Conservation (phyloP, 2,888 invertebrate species). For the Brachyptera putata region DNA sequence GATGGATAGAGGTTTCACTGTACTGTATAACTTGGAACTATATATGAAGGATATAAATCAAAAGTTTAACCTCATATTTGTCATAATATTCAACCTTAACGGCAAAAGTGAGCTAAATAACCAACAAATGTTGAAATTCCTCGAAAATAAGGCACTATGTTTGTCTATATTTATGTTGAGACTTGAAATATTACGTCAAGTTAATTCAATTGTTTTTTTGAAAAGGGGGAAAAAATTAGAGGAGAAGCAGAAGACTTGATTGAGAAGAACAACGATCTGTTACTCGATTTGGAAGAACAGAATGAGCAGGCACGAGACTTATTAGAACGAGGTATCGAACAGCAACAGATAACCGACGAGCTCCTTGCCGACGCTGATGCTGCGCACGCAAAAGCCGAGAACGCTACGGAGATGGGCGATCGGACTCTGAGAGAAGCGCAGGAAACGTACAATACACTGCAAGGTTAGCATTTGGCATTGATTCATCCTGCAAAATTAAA, state of each 20-base stretch:
- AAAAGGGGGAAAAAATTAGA: constrained; percentile 48
- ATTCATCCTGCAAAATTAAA: too few relatives aligned
- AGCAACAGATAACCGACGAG: constrained; percentile 75
- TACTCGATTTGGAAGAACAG: constrained; percentile 57
- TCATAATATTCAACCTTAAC: too few relatives aligned
- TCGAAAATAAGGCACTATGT: too few relatives aligned
- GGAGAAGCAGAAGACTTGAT: constrained; percentile 63
- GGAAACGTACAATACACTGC: constrained; percentile 69
- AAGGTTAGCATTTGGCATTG: constrained; percentile 50
- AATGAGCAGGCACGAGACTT: constrained; percentile 53
- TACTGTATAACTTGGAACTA: too few relatives aligned
- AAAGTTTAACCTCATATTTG: too few relatives aligned
- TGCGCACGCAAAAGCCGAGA: constrained; percentile 68
- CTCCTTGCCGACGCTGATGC: constrained; percentile 74
- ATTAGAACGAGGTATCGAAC: constrained; percentile 53
- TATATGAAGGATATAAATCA: too few relatives aligned
- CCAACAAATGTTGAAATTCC: too few relatives aligned
- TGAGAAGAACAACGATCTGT: constrained; percentile 49
- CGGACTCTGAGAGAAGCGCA: constrained; percentile 74
- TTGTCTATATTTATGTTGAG: too few relatives aligned
- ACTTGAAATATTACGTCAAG: too few relatives aligned
- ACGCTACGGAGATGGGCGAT: constrained; percentile 82
- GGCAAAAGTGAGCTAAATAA: too few relatives aligned
- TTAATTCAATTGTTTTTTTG: too few relatives aligned
- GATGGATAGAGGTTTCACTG: too few relatives aligned